Evolutionary conservation across 2,113 vertebrate species (phyloP).

Genomic region (Eulemur macaco): DNA sequence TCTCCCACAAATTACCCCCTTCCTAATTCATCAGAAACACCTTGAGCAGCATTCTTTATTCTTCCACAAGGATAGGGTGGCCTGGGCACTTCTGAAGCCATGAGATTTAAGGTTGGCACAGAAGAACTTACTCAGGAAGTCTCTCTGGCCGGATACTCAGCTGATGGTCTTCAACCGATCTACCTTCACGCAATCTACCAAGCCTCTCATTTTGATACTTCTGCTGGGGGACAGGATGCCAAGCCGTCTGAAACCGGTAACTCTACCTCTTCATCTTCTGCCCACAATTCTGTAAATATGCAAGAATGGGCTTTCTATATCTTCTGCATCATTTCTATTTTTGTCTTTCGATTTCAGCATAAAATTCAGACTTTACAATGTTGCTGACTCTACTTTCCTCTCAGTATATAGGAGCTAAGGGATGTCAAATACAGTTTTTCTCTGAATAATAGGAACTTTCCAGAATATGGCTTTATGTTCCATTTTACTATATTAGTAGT

Average conservation of each 20-base stretch:
- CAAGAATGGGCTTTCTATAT: background rate
- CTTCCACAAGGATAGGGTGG: rapidly evolving
- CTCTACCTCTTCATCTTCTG: background rate
- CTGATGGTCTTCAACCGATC: background rate
- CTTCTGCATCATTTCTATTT: background rate
- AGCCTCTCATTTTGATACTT: background rate
- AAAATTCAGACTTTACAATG: background rate
- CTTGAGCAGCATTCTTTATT: background rate
- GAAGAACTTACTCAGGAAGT: background rate
- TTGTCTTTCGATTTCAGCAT: background rate
- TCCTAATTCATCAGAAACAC: background rate
- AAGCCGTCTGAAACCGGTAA: background rate
- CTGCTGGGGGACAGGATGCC: background rate
- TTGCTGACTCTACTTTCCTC: background rate
- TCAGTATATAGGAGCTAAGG: background rate
- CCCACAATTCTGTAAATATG: background rate
- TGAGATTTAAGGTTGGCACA: background rate
- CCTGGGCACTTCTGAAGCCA: background rate
- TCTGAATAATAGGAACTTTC: background rate
- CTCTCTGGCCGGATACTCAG: background rate
- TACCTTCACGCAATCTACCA: background rate
- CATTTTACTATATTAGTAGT: background rate
- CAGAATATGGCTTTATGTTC: background rate
- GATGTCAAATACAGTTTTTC: background rate
- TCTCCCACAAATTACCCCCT: background rate